Percentiles rank a stretch among this genome's conserved stretches.
phyloP scores from a whole-genome alignment of 1,140 invertebrate species.

The Trissolcus basalis region DNA sequence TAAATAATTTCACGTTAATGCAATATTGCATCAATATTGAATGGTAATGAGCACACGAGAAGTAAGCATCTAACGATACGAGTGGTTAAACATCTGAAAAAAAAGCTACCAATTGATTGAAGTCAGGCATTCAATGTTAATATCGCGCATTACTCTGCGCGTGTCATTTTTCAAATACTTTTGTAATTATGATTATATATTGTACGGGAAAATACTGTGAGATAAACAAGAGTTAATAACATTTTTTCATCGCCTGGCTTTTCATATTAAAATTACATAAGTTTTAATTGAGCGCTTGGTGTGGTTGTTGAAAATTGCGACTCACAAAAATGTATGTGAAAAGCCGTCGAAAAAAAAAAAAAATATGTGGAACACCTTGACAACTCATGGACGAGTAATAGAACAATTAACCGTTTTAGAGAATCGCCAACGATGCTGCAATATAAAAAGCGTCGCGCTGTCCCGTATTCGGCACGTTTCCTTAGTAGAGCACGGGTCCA shows the following conservation, averaged over 20 bases:
- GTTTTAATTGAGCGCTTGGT: constrained; percentile 2
- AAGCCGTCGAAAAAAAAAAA: constrained; percentile 2
- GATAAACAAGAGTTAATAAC: neutral
- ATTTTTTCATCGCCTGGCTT: neutral
- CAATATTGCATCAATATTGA: constrained; percentile 13
- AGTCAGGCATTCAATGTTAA: constrained; percentile 18
- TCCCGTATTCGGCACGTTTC: constrained; percentile 29
- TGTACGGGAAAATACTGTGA: neutral
- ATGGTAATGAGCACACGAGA: constrained; percentile 21
- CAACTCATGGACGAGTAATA: constrained; percentile 15
- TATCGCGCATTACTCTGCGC: constrained; percentile 1
- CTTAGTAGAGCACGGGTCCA: constrained; percentile 18
- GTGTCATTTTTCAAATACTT: constrained; percentile 18
- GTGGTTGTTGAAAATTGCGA: constrained; percentile 14
- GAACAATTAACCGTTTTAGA: constrained; percentile 46
- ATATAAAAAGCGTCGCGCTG: constrained; percentile 22
- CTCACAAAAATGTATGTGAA: neutral
- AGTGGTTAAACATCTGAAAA: constrained; percentile 17
- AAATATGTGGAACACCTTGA: neutral
- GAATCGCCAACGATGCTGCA: constrained; percentile 12
- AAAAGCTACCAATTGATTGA: too few species aligned
- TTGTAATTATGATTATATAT: neutral
- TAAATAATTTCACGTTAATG: constrained; percentile 25
- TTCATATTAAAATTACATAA: constrained; percentile 12
- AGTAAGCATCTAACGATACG: constrained; percentile 2